These are phyloP conservation scores for Meloidogyne chitwoodi DNA, from an alignment of 1,140 invertebrate genomes.

Conservation along the genomic window DNA sequence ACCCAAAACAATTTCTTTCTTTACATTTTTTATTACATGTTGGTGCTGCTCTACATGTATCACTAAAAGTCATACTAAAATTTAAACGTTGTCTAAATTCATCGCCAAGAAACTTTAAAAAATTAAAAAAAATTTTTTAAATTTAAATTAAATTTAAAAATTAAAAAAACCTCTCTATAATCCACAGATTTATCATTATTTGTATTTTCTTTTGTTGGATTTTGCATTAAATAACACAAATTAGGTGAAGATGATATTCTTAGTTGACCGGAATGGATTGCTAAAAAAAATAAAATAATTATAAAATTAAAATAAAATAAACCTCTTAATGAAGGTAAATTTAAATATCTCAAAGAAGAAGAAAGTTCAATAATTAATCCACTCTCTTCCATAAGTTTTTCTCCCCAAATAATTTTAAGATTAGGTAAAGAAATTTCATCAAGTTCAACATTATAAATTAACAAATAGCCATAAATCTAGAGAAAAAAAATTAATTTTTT, in stretches of 20 bases:
- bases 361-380: constrained; percentile 10
- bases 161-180: background rate
- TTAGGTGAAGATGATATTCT: constrained; percentile 18
- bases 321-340: constrained; percentile 33
- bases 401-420: constrained; percentile 42
- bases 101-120: constrained; percentile 7
- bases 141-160: constrained; percentile 7
- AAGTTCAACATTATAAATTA: constrained; percentile 39
- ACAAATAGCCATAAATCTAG: constrained; percentile 41
- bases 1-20: constrained; percentile 29
- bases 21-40: constrained; percentile 20
- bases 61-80: background rate
- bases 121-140: constrained; percentile 24
- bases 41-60: background rate
- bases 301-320: background rate
- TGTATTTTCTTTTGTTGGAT: background rate
- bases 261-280: constrained; percentile 29
- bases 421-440: constrained; percentile 24
- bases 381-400: constrained; percentile 34
- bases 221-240: constrained; percentile 29
- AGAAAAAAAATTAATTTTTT: background rate
- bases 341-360: constrained; percentile 16
- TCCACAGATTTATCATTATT: background rate
- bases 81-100: background rate
- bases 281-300: constrained; percentile 21